phyloP scores from a whole-genome alignment of 2,888 invertebrate species.

The Drosophila histrio region DNA sequence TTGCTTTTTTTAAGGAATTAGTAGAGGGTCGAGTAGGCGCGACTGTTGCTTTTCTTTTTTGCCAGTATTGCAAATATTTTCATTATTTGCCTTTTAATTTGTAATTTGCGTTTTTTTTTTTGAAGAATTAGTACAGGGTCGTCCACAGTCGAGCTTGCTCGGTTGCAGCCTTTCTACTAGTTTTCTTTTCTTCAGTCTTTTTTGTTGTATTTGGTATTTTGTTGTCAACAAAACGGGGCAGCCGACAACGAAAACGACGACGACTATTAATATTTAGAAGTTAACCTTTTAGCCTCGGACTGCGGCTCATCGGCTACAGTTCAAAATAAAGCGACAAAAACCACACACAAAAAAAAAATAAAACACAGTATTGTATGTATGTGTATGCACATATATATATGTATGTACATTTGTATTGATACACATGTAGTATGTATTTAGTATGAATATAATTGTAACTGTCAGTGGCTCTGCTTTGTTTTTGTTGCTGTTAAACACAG shows the following conservation, averaged over 20 bases:
- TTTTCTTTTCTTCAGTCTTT: slow-evolving; percentile 31
- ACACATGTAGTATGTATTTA: slow-evolving; percentile 17
- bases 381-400: slow-evolving; percentile 11
- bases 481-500: slow-evolving; percentile 6
- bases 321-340: slow-evolving; percentile 48
- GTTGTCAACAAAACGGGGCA: slow-evolving; percentile 57
- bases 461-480: slow-evolving; percentile 28
- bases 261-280: slow-evolving; percentile 84
- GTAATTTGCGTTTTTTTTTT: slow-evolving; percentile 38
- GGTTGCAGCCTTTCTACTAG: too few relatives aligned
- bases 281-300: slow-evolving; percentile 82
- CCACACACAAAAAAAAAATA: slow-evolving; percentile 34
- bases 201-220: slow-evolving; percentile 36
- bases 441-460: slow-evolving; percentile 31
- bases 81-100: too few relatives aligned
- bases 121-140: too few relatives aligned
- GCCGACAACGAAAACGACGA: slow-evolving; percentile 65
- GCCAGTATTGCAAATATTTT: too few relatives aligned
- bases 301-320: slow-evolving; percentile 72
- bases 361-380: slow-evolving; percentile 37
- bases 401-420: slow-evolving; percentile 2
- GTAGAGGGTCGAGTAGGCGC: too few relatives aligned
- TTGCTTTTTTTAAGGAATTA: too few relatives aligned
- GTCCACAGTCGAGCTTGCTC: too few relatives aligned
- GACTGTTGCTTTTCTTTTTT: too few relatives aligned